Evolutionary conservation across 2,888 invertebrate species (phyloP), one percentile per base, ranked within the genome.

Genomic region (Ophion slaviceki): DNA sequence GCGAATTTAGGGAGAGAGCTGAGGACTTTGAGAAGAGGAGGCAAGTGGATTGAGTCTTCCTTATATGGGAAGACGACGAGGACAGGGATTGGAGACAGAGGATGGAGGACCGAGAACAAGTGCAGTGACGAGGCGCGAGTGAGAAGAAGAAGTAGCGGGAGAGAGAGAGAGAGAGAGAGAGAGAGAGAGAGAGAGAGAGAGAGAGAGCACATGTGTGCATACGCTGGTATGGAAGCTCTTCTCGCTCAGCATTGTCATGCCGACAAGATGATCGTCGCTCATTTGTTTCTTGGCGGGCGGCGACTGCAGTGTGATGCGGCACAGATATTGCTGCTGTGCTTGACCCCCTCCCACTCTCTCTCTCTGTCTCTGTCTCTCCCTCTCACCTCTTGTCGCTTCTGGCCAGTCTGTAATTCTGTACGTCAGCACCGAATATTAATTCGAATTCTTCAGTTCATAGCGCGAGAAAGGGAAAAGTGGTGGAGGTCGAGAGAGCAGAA

Each of bases 361-460:
- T 77, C 78, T 66, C 67, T 28, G 61, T 20, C 59, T 17, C 61
- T 17, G 40, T 68, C 47, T 7, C 59, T 61, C 47, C n/a, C 36
- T 57, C 72, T 74, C 82, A 82, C 82, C 86, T 87, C 87, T 88
- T 87, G 87, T 86, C 87, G 87, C 77, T 89, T 90, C 89, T 90
- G 47, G 59, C 36, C 62, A 59, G 14, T 14, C 36, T 91, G 92
- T 92, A 93, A 93, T 93, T 93, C 91, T 90, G 91, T 90, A 92
- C 91, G 93, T 94, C 94, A 93, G 92, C 94, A 90, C 93, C 93
- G 93, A 93, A 93, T 94, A 94, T 94, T 94, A 93, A 94, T 93
- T 93, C 90, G 93, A 93, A 93, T 94, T 93, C 93, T 91, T 91
- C 85, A 68, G 70, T 62, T 71, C 70, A 53, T 64, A 79, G 72